Conservation (phyloP, 2,888 invertebrate species). For the Reticulitermes lucifugus region DNA sequence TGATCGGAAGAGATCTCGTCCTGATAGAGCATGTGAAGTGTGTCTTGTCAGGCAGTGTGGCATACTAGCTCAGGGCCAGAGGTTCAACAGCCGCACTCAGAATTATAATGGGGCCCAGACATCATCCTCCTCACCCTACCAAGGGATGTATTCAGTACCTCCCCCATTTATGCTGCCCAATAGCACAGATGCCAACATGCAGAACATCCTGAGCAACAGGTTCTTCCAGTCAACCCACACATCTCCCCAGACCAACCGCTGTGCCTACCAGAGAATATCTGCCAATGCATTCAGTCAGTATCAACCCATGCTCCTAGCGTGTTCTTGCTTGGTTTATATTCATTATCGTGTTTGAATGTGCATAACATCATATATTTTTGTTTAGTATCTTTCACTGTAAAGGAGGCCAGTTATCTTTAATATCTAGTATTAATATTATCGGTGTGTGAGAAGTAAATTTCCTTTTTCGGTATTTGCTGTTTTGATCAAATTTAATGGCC, state of each 20-base stretch:
- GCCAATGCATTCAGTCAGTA: slow-evolving; percentile 66
- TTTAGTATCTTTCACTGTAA: slow-evolving; percentile 44
- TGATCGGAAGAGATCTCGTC: too few species aligned
- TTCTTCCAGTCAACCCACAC: slow-evolving; percentile 77
- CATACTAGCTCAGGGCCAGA: slow-evolving; percentile 56
- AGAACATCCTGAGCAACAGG: slow-evolving; percentile 74
- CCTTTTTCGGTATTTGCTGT: slow-evolving; percentile 50
- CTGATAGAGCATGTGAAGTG: too few species aligned
- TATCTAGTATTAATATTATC: slow-evolving; percentile 51
- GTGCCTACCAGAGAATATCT: slow-evolving; percentile 74
- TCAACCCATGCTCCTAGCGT: slow-evolving; percentile 59
- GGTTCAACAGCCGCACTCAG: slow-evolving; percentile 58
- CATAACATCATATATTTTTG: slow-evolving; percentile 18
- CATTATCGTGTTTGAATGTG: slow-evolving; percentile 44
- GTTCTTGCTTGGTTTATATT: slow-evolving; percentile 48
- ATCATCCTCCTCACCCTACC: slow-evolving; percentile 57
- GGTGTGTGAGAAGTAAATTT: slow-evolving; percentile 56
- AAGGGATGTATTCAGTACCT: slow-evolving; percentile 63
- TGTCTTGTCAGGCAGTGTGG: too few species aligned
- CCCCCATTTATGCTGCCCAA: slow-evolving; percentile 62
- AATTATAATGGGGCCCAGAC: slow-evolving; percentile 54
- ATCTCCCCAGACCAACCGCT: slow-evolving; percentile 68
- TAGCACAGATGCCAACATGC: slow-evolving; percentile 65
- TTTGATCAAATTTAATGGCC: slow-evolving; percentile 49
- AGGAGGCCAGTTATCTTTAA: slow-evolving; percentile 42